Conservation (phyloP, 1,140 invertebrate species). For the Orius laevigatus region DNA sequence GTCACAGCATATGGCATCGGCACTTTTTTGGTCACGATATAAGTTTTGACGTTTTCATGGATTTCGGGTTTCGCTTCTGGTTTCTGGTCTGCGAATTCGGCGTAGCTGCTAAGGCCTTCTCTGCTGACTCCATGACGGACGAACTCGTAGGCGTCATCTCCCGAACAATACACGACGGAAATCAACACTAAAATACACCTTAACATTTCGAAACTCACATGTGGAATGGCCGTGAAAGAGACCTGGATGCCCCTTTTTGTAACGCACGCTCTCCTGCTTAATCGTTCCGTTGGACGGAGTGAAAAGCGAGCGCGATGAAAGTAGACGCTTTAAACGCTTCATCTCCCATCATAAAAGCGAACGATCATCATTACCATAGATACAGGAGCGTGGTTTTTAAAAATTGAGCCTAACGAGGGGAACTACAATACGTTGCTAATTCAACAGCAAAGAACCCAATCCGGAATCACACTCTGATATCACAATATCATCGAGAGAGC, state of each 20-base stretch:
- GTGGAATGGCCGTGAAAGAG: neutral
- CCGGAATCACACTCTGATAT: too few species aligned
- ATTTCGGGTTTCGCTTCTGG: slow-evolving; percentile 1
- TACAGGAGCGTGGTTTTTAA: too few species aligned
- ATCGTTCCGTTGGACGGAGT: slow-evolving; percentile 3
- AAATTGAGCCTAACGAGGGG: too few species aligned
- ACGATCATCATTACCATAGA: too few species aligned
- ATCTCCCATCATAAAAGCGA: neutral
- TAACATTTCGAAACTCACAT: slow-evolving; percentile 4
- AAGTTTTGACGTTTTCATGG: slow-evolving; percentile 9
- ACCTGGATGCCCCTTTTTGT: slow-evolving; percentile 5
- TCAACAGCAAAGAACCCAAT: too few species aligned
- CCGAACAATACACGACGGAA: too few species aligned
- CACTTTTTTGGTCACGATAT: slow-evolving; percentile 15
- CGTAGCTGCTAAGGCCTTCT: neutral
- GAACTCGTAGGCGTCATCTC: too few species aligned
- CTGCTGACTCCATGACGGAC: neutral
- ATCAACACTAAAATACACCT: neutral
- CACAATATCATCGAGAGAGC: too few species aligned
- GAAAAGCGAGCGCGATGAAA: slow-evolving; percentile 7
- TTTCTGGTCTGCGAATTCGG: neutral
- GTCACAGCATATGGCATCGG: slow-evolving; percentile 13
- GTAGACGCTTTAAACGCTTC: slow-evolving; percentile 5
- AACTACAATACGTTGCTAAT: too few species aligned
- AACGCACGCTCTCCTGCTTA: slow-evolving; percentile 8